phyloP scores from a whole-genome alignment of 2,888 invertebrate species.

The Lasiommata megera region DNA sequence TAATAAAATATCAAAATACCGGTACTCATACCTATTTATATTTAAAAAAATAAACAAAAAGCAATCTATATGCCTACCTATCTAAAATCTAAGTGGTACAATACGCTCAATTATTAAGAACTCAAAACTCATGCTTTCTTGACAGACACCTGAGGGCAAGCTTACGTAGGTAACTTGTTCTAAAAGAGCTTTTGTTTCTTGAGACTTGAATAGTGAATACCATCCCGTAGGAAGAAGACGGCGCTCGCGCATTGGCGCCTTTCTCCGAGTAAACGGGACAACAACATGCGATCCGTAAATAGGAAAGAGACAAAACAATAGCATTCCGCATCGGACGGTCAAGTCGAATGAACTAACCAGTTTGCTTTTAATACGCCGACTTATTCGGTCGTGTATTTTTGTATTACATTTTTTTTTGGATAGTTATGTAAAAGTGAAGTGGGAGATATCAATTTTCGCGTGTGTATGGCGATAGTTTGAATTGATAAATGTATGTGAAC shows the following conservation, averaged over 20 bases:
- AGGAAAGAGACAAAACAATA: conserved; percentile 59
- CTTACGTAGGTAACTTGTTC: conserved; percentile 72
- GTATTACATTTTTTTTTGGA: conserved; percentile 44
- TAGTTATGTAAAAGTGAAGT: conserved; percentile 71
- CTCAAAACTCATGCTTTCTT: conserved; percentile 56
- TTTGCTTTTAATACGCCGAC: conserved; percentile 69
- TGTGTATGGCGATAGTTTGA: conserved; percentile 50
- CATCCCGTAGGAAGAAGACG: conserved; percentile 73
- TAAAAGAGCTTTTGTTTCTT: conserved; percentile 73
- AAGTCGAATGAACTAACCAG: conserved; percentile 64
- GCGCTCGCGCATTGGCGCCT: conserved; percentile 78
- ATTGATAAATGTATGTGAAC: conserved; percentile 53
- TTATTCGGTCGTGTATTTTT: conserved; percentile 53
- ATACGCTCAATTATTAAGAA: conserved; percentile 47
- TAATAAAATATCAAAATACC: too few species aligned
- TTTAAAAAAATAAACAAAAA: too few species aligned
- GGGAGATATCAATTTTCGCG: conserved; percentile 41
- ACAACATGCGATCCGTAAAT: conserved; percentile 34
- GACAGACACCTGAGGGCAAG: conserved; percentile 61
- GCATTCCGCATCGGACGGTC: conserved; percentile 66
- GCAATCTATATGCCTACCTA: too few species aligned
- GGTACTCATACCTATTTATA: too few species aligned
- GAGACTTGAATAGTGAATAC: conserved; percentile 42
- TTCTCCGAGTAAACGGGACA: conserved; percentile 62
- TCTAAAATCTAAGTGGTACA: not conserved